A percentile compares a stretch with the other conserved stretches of the same genome.
phyloP scores from a whole-genome alignment of 2,888 invertebrate species.

The Chrysolina haemoptera region DNA sequence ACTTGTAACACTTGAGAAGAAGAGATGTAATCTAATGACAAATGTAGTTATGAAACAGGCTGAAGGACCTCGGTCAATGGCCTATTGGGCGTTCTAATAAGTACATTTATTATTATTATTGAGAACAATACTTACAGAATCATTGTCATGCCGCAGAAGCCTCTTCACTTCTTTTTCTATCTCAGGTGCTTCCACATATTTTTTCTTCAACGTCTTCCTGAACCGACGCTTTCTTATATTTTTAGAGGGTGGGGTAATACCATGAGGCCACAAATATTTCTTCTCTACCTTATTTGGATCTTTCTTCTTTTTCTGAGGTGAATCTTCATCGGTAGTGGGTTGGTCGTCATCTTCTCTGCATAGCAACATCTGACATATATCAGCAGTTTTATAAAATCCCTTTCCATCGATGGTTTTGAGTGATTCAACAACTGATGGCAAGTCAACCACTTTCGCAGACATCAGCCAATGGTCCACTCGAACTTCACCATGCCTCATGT shows the following conservation, averaged over 20 bases:
- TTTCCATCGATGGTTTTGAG: constrained; percentile 96
- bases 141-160: constrained; percentile 91
- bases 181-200: constrained; percentile 97
- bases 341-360: constrained; percentile 92
- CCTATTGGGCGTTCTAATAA: no score
- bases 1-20: no score
- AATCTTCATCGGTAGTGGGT: constrained; percentile 82
- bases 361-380: constrained; percentile 93
- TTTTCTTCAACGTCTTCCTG: constrained; percentile 95
- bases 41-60: no score
- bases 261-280: constrained; percentile 95
- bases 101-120: no score
- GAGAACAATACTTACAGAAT: constrained; percentile 80
- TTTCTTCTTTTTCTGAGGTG: constrained; percentile 86
- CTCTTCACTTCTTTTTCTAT: constrained; percentile 98
- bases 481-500: constrained; percentile 91
- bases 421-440: constrained; percentile 95
- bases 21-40: no score
- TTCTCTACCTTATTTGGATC: constrained; percentile 87
- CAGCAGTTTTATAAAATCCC: constrained; percentile 97
- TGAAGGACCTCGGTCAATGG: no score
- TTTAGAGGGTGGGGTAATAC: constrained; percentile 95
- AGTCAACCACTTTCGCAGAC: constrained; percentile 88
- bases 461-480: constrained; percentile 70
- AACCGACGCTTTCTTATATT: constrained; percentile 94